These are phyloP conservation scores for Ovis aries DNA, from an alignment of 2,113 vertebrate genomes.

Conservation along the genomic window DNA sequence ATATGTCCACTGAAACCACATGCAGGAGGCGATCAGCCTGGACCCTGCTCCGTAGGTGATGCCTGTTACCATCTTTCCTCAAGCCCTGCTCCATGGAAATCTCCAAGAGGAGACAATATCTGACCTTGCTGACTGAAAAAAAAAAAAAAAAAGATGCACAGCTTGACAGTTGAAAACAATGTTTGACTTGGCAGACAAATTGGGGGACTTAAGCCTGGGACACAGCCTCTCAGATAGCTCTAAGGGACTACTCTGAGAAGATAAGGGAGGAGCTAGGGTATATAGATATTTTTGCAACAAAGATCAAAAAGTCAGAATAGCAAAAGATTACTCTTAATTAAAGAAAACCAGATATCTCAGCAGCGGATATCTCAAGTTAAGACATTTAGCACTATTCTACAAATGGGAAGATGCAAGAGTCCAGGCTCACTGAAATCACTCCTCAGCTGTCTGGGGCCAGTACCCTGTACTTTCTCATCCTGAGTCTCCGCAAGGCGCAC, in stretches of 20 bases:
- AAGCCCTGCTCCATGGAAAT: background rate
- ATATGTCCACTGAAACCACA: background rate
- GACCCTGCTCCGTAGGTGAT: background rate
- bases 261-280: background rate
- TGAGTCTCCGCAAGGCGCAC: rapidly evolving
- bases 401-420: background rate
- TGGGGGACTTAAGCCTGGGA: background rate
- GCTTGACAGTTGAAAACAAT: background rate
- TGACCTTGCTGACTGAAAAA: background rate
- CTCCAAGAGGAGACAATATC: background rate
- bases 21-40: too few species aligned
- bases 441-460: background rate
- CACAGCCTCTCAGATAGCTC: background rate
- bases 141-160: background rate
- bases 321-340: background rate
- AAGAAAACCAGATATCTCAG: background rate
- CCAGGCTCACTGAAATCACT: background rate
- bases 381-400: background rate
- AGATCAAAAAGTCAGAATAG: background rate
- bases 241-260: background rate
- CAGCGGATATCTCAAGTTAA: background rate
- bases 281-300: background rate
- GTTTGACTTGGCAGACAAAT: background rate
- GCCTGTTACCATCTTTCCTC: background rate
- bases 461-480: background rate